Base-by-base conservation (phyloP, 2,797 vertebrate species). In the Periophthalmus magnuspinnatus region DNA sequence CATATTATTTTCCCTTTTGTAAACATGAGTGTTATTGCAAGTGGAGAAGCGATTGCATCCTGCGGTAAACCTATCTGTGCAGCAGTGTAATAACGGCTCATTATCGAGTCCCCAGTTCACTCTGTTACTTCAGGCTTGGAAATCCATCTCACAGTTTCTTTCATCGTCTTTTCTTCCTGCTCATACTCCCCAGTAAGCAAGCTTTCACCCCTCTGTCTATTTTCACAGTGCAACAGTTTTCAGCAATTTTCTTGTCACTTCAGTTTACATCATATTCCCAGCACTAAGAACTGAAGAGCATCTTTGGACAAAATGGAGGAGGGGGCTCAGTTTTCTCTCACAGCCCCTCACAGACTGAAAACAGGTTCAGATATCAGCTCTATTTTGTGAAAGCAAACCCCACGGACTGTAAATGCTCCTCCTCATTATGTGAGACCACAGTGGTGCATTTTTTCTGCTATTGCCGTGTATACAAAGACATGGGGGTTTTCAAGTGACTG, bases 401-500 rank as follows among this genome's bases (percentile, higher is more conserved):
- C 10, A 38, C 52, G 55, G 19, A 52, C 9, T 50, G 59, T 5
- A 52, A 72, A 82, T 83, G 80, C 72, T 83, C 76, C 50, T 24
- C 45, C n/a, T n/a, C 24, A 69, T 58, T 60, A 70, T 72, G 76
- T 75, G 45, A 65, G 70, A 67, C 65, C 71, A 76, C 69, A 75
- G 3, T 70, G 74, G 80, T 34, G 33, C 61, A 55, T 74, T 70
- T 68, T 66, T 33, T 71, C 68, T 69, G 32, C 6, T 14, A 9
- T 52, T 69, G 75, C 56, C 70, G 75, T 76, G 32, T 68, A 38
- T 28, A 65, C 55, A 57, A 14, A 16, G 38, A 32, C 71, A 78
- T 74, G 68, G 32, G 67, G 78, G 77, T 69, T 78, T 56, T 71
- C 56, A 72, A 61, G 2, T 28, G 70, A 57, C 2, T 89, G 84